A percentile compares a stretch with the other conserved stretches of the same genome.
Evolutionary conservation across 2,113 vertebrate species (phyloP).

Genomic region (Hemichromis elongatus): DNA sequence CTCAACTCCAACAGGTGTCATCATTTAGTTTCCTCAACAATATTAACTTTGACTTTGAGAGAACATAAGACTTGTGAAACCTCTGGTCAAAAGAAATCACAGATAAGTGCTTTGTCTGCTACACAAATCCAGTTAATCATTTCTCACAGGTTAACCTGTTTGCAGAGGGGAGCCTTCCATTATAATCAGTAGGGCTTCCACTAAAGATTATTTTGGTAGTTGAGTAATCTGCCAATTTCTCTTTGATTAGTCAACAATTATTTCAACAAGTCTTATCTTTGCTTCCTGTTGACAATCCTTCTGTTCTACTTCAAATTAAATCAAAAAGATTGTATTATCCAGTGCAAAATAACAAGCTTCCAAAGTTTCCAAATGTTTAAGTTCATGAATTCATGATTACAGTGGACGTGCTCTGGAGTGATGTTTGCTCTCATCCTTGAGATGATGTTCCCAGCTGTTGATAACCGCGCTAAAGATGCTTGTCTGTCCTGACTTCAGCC

Average conservation of each 20-base stretch:
- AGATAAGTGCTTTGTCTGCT: background rate
- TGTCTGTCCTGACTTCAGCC: background rate
- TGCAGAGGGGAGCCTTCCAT: background rate
- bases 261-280: background rate
- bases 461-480: background rate
- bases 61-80: background rate
- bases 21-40: background rate
- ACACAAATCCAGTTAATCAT: background rate
- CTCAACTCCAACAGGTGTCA: background rate
- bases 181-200: no score
- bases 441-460: background rate
- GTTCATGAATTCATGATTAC: background rate
- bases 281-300: background rate
- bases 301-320: background rate
- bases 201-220: background rate
- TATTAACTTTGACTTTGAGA: background rate
- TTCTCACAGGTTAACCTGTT: background rate
- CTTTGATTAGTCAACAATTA: background rate
- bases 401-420: background rate
- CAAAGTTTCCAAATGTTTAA: background rate
- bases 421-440: background rate
- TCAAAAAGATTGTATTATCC: background rate
- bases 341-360: background rate
- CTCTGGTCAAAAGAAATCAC: background rate
- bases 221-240: background rate